Evolutionary conservation across 2,888 invertebrate species (phyloP).

Genomic region (Caenorhabditis sp.): DNA sequence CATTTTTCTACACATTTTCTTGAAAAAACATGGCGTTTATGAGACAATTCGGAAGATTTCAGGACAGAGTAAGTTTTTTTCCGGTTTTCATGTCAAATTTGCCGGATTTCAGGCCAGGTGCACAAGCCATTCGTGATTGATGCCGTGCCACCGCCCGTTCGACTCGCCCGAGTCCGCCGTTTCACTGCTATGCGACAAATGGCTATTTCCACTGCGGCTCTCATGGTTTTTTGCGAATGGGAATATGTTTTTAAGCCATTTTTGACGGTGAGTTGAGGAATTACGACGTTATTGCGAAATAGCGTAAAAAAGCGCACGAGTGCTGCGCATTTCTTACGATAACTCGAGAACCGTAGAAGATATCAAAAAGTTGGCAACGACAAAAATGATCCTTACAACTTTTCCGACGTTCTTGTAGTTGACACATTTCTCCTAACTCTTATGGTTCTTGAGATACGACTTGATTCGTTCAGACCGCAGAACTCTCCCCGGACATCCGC

Average conservation of each 20-base stretch:
- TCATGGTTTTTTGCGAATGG: neutral
- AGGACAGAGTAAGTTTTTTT: neutral
- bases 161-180: neutral
- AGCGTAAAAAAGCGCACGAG: too few relatives aligned
- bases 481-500: neutral
- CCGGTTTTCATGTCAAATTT: neutral
- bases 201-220: neutral
- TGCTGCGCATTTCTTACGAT: neutral
- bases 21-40: neutral
- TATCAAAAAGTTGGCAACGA: too few relatives aligned
- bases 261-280: neutral
- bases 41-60: neutral
- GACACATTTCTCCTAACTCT: too few relatives aligned
- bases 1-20: neutral
- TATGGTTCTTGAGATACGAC: too few relatives aligned
- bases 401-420: too few relatives aligned
- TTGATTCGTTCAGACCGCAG: neutral
- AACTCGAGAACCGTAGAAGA: neutral
- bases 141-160: conserved; percentile 2
- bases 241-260: neutral
- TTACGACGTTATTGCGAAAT: too few relatives aligned
- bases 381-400: too few relatives aligned
- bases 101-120: neutral
- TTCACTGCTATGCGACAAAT: conserved; percentile 8
- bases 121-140: conserved; percentile 6